Percentiles rank a stretch among this genome's conserved stretches.
Evolutionary conservation across 2,888 invertebrate species (phyloP).

Genomic region (Drosophila emarginata): DNA sequence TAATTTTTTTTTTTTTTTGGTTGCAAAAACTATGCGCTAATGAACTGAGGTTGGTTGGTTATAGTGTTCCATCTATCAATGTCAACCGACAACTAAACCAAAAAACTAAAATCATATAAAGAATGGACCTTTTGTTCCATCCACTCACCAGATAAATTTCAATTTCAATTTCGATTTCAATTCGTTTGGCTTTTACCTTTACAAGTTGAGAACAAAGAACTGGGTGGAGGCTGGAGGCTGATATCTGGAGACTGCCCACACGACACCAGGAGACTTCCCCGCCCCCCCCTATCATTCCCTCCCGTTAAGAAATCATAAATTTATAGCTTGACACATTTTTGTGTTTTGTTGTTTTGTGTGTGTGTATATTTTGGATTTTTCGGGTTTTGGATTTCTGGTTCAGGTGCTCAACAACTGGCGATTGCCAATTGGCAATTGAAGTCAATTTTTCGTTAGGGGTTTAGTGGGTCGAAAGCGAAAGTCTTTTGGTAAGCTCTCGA

Average conservation of each 20-base stretch:
- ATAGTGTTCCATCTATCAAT: conserved; percentile 73
- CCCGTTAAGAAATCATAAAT: conserved; percentile 9
- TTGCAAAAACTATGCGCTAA: conserved; percentile 58
- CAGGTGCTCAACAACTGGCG: conserved; percentile 63
- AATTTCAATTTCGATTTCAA: conserved; percentile 49
- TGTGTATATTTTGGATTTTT: neutral
- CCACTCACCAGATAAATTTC: conserved; percentile 49
- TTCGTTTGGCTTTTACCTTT: conserved; percentile 67
- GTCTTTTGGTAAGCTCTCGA: conserved; percentile 52
- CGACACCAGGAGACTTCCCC: conserved; percentile 2
- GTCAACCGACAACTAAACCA: conserved; percentile 42
- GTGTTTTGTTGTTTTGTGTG: neutral
- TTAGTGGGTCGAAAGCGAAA: conserved; percentile 78
- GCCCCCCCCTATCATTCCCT: neutral
- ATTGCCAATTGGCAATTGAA: conserved; percentile 47
- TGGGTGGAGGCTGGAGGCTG: conserved; percentile 10
- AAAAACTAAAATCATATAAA: conserved; percentile 29
- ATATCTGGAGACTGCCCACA: conserved; percentile 6
- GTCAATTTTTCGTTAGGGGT: conserved; percentile 10
- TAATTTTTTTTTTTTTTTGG: conserved; percentile 16
- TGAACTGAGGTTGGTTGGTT: conserved; percentile 47
- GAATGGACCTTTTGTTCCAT: conserved; percentile 64
- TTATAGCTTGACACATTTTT: conserved; percentile 19
- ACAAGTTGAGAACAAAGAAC: conserved; percentile 73
- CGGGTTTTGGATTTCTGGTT: conserved; percentile 29